Percentiles rank a stretch among this genome's conserved stretches.
phyloP scores from a whole-genome alignment of 2,113 vertebrate genomes.

The Oreochromis niloticus region DNA sequence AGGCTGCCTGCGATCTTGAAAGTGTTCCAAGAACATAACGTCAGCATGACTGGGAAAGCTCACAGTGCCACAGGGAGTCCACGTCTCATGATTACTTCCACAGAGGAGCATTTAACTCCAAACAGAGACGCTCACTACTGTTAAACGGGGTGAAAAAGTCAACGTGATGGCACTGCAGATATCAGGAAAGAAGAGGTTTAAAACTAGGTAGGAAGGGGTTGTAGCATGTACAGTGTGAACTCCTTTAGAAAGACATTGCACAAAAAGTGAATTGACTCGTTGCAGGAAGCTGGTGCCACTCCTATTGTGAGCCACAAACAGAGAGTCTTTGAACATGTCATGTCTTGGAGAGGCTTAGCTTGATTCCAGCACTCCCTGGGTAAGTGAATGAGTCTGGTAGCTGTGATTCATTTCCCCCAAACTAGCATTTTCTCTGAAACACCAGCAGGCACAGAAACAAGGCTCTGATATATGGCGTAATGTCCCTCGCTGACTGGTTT shows the following conservation, averaged over 20 bases:
- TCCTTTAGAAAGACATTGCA: background rate
- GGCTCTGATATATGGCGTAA: background rate
- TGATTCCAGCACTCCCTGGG: background rate
- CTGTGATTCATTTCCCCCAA: background rate
- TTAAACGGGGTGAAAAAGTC: background rate
- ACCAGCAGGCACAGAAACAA: background rate
- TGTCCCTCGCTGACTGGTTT: background rate
- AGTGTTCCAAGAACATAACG: conserved; percentile 45
- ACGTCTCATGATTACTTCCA: conserved; percentile 53
- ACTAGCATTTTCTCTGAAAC: background rate
- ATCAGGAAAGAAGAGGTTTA: background rate
- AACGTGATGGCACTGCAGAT: background rate
- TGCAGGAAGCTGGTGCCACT: conserved; percentile 6
- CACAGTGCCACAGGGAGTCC: conserved; percentile 31
- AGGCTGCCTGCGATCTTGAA: conserved; percentile 3
- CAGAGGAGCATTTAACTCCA: conserved; percentile 14
- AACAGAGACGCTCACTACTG: background rate
- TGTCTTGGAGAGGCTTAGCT: conserved; percentile 38
- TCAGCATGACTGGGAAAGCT: conserved; percentile 27
- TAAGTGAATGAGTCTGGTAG: background rate
- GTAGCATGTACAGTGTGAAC: background rate
- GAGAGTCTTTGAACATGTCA: conserved; percentile 54
- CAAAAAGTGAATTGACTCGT: background rate
- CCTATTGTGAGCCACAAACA: conserved; percentile 41
- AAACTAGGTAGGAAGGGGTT: background rate